Base-by-base conservation (phyloP, 2,113 vertebrate genomes). In the Zapornia atra region DNA sequence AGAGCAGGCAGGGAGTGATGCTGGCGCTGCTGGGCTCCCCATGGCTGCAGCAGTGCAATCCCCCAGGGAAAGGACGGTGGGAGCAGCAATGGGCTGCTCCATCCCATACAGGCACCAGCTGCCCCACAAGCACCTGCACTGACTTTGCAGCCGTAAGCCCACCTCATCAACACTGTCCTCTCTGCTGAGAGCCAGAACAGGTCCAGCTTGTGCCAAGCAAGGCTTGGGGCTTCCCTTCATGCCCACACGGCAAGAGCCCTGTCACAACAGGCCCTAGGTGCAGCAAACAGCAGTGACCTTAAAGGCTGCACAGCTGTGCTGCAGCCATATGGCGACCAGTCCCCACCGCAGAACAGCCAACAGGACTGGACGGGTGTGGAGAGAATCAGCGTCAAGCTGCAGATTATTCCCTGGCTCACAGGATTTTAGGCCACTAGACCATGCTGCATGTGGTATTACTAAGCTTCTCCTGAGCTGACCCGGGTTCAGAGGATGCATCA, bases 121-220 rank as follows among this genome's bases (percentile, higher is more conserved):
- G 50, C 46, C 40, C 57, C 51, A 44, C n/a, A 54, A 54, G 46
- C 51, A 66, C 53, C 26, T 28, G 26, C 13, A 5, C 7, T 16
- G 17, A 17, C 60, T 17, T 28, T 1, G 24, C 59, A 68, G 70
- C 61, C 14, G 12, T 18, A 40, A 70, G 12, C 13, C 31, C 44
- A 3, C 29, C 24, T 29, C n/a, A 17, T 10, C 2, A 0, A 34
- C 26, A 10, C 22, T 5, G 5, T 38, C 31, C 33, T 40, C 48
- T 76, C 29, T n/a, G 33, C 14, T 1, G 1, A 57, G 46, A 60
- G 34, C 0, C 0, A 44, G 29, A 70, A 82, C 12, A 0, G 0
- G 17, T 10, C 38, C 1, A 1, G 25, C 36, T 29, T 6, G 34
- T 2, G 1, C 24, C 64, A 48, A 44, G n/a, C 12, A 17, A 75